Percentiles rank a stretch among this genome's conserved stretches.
Conservation (phyloP, 2,888 invertebrate genomes). For the Zygaena filipendulae region DNA sequence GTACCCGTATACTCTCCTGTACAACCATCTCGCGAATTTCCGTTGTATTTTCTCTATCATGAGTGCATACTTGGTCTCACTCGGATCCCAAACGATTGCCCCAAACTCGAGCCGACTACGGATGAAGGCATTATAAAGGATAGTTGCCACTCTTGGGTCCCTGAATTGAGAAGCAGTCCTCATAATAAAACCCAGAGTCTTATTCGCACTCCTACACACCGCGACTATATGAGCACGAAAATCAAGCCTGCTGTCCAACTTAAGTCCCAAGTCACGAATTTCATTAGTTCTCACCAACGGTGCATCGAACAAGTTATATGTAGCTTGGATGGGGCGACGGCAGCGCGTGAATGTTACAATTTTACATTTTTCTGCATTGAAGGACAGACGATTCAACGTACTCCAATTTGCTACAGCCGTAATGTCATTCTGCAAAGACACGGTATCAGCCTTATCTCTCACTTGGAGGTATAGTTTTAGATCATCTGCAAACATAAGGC, state of each 20-base stretch:
- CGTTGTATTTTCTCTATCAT: conserved; percentile 4
- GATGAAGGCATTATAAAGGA: conserved; percentile 5
- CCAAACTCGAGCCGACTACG: conserved; percentile 1
- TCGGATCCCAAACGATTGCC: conserved; percentile 8
- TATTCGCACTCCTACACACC: conserved; percentile 1
- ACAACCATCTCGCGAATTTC: conserved; percentile 8
- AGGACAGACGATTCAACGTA: conserved; percentile 1
- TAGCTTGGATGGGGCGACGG: neutral
- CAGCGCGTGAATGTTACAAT: conserved; percentile 4
- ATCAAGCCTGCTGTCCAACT: neutral
- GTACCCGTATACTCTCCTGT: conserved; percentile 4
- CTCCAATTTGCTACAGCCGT: conserved; percentile 1
- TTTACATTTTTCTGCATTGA: conserved; percentile 5
- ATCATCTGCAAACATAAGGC: conserved; percentile 8
- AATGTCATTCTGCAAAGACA: conserved; percentile 4
- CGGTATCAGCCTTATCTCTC: neutral
- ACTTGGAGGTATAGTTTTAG: conserved; percentile 4
- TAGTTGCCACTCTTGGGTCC: neutral
- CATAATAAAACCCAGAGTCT: conserved; percentile 2
- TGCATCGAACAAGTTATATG: neutral
- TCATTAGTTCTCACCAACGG: neutral
- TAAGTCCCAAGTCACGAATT: neutral
- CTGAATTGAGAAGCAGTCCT: conserved; percentile 1
- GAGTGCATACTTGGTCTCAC: conserved; percentile 2
- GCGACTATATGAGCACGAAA: neutral